These are phyloP conservation scores for Archilochus colubris DNA, from an alignment of 2,113 vertebrate species.

Conservation along the genomic window DNA sequence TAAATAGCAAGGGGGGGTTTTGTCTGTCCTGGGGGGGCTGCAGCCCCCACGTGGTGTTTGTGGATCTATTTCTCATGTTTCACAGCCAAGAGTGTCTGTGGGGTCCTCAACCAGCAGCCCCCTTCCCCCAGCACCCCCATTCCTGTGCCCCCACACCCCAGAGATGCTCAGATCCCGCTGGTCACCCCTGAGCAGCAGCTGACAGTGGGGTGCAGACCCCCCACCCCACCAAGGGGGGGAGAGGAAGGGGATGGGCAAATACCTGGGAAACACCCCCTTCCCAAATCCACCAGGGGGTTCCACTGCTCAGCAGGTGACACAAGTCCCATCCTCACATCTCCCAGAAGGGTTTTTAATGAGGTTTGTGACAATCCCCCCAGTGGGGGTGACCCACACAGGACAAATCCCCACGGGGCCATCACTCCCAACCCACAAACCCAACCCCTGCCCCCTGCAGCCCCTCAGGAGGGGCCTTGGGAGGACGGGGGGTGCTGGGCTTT, in stretches of 20 bases:
- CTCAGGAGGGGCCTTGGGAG: not conserved
- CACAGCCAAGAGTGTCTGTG: not conserved
- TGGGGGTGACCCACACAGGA: not conserved
- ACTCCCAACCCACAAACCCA: not conserved
- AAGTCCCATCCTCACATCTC: fast-evolving
- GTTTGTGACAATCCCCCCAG: fast-evolving
- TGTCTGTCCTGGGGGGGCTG: not conserved
- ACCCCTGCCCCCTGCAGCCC: fast-evolving
- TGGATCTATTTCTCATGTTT: conserved; percentile 13
- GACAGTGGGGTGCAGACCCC: fast-evolving
- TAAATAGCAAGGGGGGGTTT: conserved; percentile 20
- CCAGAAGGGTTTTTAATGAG: not conserved
- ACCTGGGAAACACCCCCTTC: not conserved
- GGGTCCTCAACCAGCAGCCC: not conserved
- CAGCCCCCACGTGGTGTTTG: not conserved
- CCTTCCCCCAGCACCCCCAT: fast-evolving
- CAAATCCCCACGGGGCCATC: too few species aligned
- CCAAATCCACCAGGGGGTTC: fast-evolving
- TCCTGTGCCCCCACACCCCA: not conserved
- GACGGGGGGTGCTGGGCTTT: fast-evolving
- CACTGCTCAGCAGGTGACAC: not conserved
- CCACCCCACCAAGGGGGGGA: not conserved
- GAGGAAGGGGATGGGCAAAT: not conserved
- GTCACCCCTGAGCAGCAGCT: not conserved
- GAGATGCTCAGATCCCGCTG: fast-evolving